Evolutionary conservation across 1,140 invertebrate species (phyloP), one percentile per base, ranked within the genome.

Genomic region (Hyles vespertilio): DNA sequence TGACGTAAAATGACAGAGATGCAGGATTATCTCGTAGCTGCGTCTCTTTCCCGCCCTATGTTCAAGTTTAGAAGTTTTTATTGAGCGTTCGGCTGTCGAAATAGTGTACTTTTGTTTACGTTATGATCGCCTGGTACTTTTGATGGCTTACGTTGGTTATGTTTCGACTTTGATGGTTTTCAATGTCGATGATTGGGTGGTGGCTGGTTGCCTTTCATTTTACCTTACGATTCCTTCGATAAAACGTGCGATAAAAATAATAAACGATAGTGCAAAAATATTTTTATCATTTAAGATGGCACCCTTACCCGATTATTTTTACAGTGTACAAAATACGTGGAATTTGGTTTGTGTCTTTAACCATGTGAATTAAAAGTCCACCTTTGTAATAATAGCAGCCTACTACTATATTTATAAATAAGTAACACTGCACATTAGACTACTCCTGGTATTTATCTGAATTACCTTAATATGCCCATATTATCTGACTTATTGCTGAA

Each of bases 21-120:
- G 69, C 58, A 55, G 63, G 65, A 73, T 61, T 63, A 70, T 77
- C 70, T 77, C 71, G 83, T 87, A 81, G 72, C 63, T 47, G 65
- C 58, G 65, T 85, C 83, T 65, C 79, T 59, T 53, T 83, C 75
- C n/a, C 63, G 59, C 74, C 46, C 69, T 74, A 76, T 84, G 70
- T 79, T 80, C 72, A 79, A 79, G 79, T 78, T 83, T 84, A 84
- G 74, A 83, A 79, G 70, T 84, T 88, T 86, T 88, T 88, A 86
- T 83, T 74, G 69, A 78, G 69, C 63, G 72, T 79, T 83, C 62
- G 72, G 70, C 63, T 80, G 72, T 74, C 81, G 70, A 81, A 84
- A 84, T 76, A 81, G 77, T 79, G 69, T 67, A 80, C 74, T 77
- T 79, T 78, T 81, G 65, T 74, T 62, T 65, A 40, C 54, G 59